Base-by-base conservation (phyloP, 1,140 invertebrate species). In the Stenopsyche tienmushanensis region DNA sequence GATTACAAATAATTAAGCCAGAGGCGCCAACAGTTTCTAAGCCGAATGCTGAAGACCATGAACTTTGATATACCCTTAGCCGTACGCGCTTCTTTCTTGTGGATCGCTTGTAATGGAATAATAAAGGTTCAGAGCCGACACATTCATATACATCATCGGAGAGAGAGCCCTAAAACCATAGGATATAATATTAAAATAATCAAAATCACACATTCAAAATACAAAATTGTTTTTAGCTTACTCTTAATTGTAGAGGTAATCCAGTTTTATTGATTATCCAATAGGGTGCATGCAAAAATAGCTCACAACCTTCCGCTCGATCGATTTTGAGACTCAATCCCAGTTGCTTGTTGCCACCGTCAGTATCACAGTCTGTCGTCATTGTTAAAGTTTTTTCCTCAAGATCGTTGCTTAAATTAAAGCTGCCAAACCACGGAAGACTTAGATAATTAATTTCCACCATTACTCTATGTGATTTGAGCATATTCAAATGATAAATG, bases 181-280 rank as follows among this genome's bases (percentile, higher is more conserved):
- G 50, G 13, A 62, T 23, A 70, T 71, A n/a, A n/a, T n/a, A n/a
- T 15, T 8, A 49, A 49, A 17, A 21, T 49, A 15, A 49, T 49
- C 15, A 49, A n/a, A n/a, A 49, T 49, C 5, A 49, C 45, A 49
- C 8, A 15, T 49, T 17, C 5, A 49, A n/a, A n/a, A n/a, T n/a
- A n/a, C n/a, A n/a, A n/a, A n/a, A n/a, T n/a, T n/a, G n/a, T n/a
- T n/a, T n/a, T n/a, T n/a, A n/a, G 72, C 70, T 80, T 79, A 92
- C 90, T 80, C 89, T 88, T 39, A 93, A 83, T 72, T 90, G 87
- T 57, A 96, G 75, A 15, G 88, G 85, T 65, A 92, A 78, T 18
- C 86, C 87, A 3, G 93, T 93, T 76, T 94, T 94, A 77, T 96
- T 96, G 42, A 95, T 85, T 73, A 96, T 88, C 94, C 94, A 96